Evolutionary conservation across 2,888 invertebrate genomes (phyloP).

Genomic region (Pseudococcus viburni): DNA sequence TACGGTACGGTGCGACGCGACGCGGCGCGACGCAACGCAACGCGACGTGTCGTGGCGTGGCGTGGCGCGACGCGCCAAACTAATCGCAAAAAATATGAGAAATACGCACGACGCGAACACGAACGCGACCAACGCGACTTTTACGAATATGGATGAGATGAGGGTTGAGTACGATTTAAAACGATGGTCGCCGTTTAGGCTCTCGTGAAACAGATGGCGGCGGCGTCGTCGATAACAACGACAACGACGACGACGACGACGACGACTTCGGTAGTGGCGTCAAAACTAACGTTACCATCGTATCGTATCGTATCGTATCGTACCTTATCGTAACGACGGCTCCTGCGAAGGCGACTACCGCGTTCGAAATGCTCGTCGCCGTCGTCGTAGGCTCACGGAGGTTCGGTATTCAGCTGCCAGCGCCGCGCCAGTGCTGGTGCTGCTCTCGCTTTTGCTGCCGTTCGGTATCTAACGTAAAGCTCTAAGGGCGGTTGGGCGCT

Average conservation of each 20-base stretch:
- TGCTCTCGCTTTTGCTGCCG: constrained; percentile 6
- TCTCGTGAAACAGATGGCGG: not conserved
- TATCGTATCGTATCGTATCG: too few species aligned
- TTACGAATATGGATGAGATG: not conserved
- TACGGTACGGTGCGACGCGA: not conserved
- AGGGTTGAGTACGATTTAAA: not conserved
- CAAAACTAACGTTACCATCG: constrained; percentile 39
- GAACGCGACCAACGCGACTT: too few species aligned
- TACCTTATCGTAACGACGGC: not conserved
- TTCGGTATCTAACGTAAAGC: not conserved
- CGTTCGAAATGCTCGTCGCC: constrained; percentile 1
- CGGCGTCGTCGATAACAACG: not conserved
- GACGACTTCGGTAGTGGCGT: not conserved
- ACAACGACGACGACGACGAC: not conserved
- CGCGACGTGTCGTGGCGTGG: not conserved
- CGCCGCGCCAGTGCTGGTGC: not conserved
- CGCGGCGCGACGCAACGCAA: too few species aligned
- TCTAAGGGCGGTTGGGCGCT: constrained; percentile 12
- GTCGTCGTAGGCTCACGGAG: not conserved
- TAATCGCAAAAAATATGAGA: too few species aligned
- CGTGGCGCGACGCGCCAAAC: not conserved
- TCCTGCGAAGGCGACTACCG: not conserved
- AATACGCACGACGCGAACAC: not conserved
- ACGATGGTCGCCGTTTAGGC: not conserved
- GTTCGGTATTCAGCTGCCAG: not conserved